Evolutionary conservation across 2,797 vertebrate genomes (phyloP).

Genomic region (Sus cebifrons): DNA sequence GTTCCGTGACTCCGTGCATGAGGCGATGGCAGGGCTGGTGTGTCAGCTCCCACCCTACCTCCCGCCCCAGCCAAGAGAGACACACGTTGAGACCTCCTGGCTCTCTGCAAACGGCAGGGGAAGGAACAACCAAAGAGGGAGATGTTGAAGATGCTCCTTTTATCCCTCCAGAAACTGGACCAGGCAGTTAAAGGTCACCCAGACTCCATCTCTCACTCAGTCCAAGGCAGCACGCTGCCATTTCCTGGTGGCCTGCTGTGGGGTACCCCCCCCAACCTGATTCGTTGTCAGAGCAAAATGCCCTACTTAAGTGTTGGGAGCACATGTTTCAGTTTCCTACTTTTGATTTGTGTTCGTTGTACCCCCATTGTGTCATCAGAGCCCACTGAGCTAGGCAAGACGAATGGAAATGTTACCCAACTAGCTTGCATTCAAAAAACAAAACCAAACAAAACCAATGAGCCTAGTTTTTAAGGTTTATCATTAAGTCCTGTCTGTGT

Average conservation of each 20-base stretch:
- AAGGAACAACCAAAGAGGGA: background rate
- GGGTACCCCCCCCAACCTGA: background rate
- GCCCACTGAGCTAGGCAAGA: background rate
- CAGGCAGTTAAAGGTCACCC: background rate
- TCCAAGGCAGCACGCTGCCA: background rate
- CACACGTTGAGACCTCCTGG: fast-evolving
- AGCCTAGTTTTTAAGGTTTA: background rate
- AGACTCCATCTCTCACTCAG: background rate
- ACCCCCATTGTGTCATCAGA: background rate
- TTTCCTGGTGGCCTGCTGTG: background rate
- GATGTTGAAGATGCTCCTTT: background rate
- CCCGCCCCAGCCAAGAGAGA: background rate
- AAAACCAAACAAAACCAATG: background rate
- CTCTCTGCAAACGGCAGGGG: fast-evolving
- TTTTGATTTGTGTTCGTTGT: background rate
- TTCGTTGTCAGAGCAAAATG: background rate
- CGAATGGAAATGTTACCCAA: background rate
- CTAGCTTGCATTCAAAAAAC: background rate
- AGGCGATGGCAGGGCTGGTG: fast-evolving
- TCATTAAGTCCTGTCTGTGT: background rate
- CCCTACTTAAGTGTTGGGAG: background rate
- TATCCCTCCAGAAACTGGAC: background rate
- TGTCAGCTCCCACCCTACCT: fast-evolving
- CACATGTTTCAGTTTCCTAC: background rate
- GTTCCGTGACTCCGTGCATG: fast-evolving